Base-by-base conservation (phyloP, 2,888 invertebrate genomes). In the Pandemis heparana region DNA sequence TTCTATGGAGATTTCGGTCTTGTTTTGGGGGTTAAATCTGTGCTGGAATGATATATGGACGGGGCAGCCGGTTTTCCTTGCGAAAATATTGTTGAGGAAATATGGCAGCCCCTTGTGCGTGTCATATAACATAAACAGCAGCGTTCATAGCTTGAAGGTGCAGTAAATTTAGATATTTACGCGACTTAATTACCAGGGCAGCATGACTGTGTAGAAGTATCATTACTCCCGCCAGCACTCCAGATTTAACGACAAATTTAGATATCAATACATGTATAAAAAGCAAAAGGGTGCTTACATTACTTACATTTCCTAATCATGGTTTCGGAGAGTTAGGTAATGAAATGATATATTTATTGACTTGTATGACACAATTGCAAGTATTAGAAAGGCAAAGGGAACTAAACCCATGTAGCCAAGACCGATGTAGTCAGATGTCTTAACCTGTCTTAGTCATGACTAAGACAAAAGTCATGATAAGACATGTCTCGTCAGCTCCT, bases 1-100 rank as follows among this genome's bases (percentile, higher is more conserved):
- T 94, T 87, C 92, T 92, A 94, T 94, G 94, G 91, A 92, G 92
- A 94, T 94, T 92, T 87, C 86, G 89, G 83, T 88, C 91, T 90
- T 92, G 92, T 92, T 92, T 90, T 86, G 89, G 82, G 85, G 89
- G 88, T 85, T 87, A 88, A 93, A 92, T 93, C 94, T 92, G 91
- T 84, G 90, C 88, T 86, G 85, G 84, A 79, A 87, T 93, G 92
- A 94, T 90, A 90, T 90, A 92, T 82, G 87, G 81, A 81, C 81
- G 87, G 87, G 79, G 80, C 80, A 79, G 82, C 77, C 75, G 79
- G 78, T 84, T 88, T 88, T 87, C 85, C 84, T 88, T 80, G 82
- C 82, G 83, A 86, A 89, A 87, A 89, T 88, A 87, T 85, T 81
- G 77, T 71, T 38, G 63, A 67, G 73, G 68, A 69, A 68, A 63